Evolutionary conservation across 1,140 invertebrate genomes (phyloP), one percentile per base, ranked within the genome.

Genomic region (Arion vulgaris): DNA sequence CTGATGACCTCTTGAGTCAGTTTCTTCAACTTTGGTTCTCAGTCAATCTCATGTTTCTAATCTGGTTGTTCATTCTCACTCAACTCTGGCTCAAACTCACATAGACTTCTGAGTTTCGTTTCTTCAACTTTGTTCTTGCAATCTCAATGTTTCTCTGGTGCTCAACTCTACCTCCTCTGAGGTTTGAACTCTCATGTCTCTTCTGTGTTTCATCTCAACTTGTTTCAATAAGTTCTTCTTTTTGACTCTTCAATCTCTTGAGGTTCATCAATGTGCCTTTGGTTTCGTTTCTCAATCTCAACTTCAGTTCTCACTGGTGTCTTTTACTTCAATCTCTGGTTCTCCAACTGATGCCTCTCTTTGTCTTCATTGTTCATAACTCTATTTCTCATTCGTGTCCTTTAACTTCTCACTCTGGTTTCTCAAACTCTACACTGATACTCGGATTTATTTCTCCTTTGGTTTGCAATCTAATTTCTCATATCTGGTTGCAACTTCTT

Each of bases 1-100:
- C 77, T 76, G 34, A 84, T 80, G 26, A 83, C 81, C 80, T 87
- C 86, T 51, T 57, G 62, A 38, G 57, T 85, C 83, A 74, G 68
- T 83, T 34, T 71, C 68, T 57, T 86, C 83, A 34, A 78, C 82
- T 39, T 13, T 34, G 7, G 38, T 13, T 13, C 13, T 23, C 51
- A 74, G 19, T n/a, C n/a, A n/a, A n/a, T n/a, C n/a, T n/a, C n/a
- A n/a, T n/a, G n/a, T n/a, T n/a, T n/a, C n/a, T n/a, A n/a, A n/a
- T n/a, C n/a, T n/a, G n/a, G n/a, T n/a, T n/a, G n/a, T n/a, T n/a
- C n/a, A n/a, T n/a, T n/a, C n/a, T n/a, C n/a, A n/a, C n/a, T n/a
- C n/a, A n/a, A n/a, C n/a, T n/a, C n/a, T n/a, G n/a, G n/a, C n/a
- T n/a, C n/a, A n/a, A n/a, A n/a, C n/a, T n/a, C n/a, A n/a, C n/a